Base-by-base conservation (phyloP, 2,113 vertebrate genomes). In the Salvelinus sp. region DNA sequence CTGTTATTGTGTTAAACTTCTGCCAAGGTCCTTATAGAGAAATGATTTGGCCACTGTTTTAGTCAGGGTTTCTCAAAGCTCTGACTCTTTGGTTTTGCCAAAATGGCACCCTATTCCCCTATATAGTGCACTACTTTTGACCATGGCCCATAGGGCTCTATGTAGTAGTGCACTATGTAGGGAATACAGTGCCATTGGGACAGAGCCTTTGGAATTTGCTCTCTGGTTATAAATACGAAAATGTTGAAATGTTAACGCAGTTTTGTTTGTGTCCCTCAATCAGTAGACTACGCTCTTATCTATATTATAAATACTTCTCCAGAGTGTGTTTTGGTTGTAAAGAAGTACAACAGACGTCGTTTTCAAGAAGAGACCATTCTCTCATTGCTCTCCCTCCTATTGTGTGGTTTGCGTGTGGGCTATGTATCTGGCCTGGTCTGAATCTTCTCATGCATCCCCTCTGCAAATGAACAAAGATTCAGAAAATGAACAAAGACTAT, bases 21-120 rank as follows among this genome's bases (percentile, higher is more conserved):
- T 72, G 85, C 86, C 79, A 79, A 75, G 28, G 76, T 62, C 65
- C 1, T n/a, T 2, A 75, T 2, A 75, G 62, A 79, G 73, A 79
- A 80, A 79, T 69, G 70, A 76, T 58, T 50, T 78, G 80, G 68
- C 75, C 79, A 68, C 79, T 79, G 82, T 88, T 87, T 88, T 74
- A 83, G 73, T 22, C 6, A 23, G 2, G 58, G 18, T 62, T 62
- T n/a, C n/a, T n/a, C 58, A 23, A 16, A 57, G 50, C 50, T 16
- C 4, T 18, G n/a, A 7, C 18, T 20, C 7, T 60, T 60, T 60
- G 1, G n/a, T 9, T 60, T 18, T 60, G 58, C 48, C 48, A 12
- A 50, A 50, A 50, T 3, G 14, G 50, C 50, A 4, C 3, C 50
- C 50, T 16, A 1, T 3, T 3, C 14, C 9, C 48, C 47, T 54